phyloP scores from a whole-genome alignment of 2,113 vertebrate genomes.

The Etheostoma spectabile region DNA sequence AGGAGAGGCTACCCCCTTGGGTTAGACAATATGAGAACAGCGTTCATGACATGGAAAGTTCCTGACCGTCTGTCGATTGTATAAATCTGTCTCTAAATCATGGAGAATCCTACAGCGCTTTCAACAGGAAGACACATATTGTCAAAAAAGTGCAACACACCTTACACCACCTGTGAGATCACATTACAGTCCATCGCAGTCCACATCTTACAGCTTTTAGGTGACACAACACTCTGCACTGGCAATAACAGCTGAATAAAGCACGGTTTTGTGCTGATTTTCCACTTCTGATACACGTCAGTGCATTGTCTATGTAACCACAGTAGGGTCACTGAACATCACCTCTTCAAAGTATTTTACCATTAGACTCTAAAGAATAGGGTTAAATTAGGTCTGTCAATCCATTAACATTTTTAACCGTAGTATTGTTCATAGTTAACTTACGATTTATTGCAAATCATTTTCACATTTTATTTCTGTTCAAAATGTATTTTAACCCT shows the following conservation, averaged over 20 bases:
- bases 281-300: too few relatives aligned
- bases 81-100: neutral
- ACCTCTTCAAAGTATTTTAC: neutral
- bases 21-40: conserved; percentile 5
- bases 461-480: too few relatives aligned
- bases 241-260: neutral
- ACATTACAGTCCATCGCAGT: conserved; percentile 2
- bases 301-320: too few relatives aligned
- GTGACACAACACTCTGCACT: neutral
- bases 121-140: conserved; percentile 80
- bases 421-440: too few relatives aligned
- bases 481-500: too few relatives aligned
- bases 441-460: too few relatives aligned
- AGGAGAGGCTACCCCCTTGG: too few relatives aligned
- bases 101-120: conserved; percentile 43
- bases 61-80: neutral
- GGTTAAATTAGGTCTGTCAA: neutral
- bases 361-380: neutral
- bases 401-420: too few relatives aligned
- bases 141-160: conserved; percentile 72
- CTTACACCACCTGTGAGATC: conserved; percentile 22
- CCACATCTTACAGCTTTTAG: conserved; percentile 12
- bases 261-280: neutral
- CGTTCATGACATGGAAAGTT: conserved; percentile 1
- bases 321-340: neutral